Conservation (phyloP, 2,888 invertebrate species). For the Ochropleura plecta region DNA sequence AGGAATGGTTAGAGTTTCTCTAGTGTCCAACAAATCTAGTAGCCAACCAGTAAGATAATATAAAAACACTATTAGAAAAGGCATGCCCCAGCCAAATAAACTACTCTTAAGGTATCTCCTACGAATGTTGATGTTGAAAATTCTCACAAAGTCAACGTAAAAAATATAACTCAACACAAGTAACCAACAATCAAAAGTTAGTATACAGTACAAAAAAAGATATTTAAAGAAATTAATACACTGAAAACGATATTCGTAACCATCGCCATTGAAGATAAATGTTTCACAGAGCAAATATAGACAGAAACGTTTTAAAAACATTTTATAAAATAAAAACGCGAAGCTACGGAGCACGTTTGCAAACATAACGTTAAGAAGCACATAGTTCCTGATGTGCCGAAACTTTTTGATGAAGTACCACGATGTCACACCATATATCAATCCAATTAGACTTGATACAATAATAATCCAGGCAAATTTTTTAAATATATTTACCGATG, state of each 20-base stretch:
- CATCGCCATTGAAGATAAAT: constrained; percentile 14
- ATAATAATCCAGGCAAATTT: constrained; percentile 23
- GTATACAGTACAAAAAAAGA: constrained; percentile 21
- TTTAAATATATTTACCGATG: constrained; percentile 7
- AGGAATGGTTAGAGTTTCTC: constrained; percentile 1
- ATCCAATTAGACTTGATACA: not conserved
- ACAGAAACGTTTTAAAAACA: constrained; percentile 13
- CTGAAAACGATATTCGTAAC: constrained; percentile 20
- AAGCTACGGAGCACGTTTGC: constrained; percentile 4
- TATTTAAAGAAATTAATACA: constrained; percentile 18
- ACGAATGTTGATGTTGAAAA: not conserved
- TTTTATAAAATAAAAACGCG: constrained; percentile 20
- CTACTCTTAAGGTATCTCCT: not conserved
- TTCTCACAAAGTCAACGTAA: not conserved
- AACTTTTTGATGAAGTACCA: constrained; percentile 20
- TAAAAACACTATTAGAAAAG: not conserved
- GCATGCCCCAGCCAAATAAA: constrained; percentile 2
- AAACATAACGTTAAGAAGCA: not conserved
- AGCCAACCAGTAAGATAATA: not conserved
- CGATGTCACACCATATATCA: not conserved
- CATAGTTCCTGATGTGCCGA: constrained; percentile 12
- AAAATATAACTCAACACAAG: not conserved
- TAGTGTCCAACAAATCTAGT: not conserved
- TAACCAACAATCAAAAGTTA: constrained; percentile 7
- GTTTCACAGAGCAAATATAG: constrained; percentile 23